Base-by-base conservation (phyloP, 1,140 invertebrate genomes). In the Drosophila erecta region DNA sequence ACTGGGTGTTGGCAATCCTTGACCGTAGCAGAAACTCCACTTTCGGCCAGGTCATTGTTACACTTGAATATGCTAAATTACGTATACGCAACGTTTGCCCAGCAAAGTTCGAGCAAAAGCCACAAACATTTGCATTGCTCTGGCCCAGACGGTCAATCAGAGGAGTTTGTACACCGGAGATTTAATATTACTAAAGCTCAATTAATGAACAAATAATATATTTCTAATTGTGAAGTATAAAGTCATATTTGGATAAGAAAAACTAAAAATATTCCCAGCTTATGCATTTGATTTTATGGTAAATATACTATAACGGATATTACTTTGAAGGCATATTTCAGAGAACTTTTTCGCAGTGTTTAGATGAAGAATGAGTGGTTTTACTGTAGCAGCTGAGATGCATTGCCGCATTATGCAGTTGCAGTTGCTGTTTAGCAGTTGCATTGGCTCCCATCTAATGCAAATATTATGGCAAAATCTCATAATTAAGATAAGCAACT, bases 401-500 rank as follows among this genome's bases (percentile, higher is more conserved):
- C 38, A 50, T 44, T 47, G 22, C 54, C 59, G 46, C 54, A 75
- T 78, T 71, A 66, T 78, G 71, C 66, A 73, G 57, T 59, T 49
- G 46, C 73, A 69, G 59, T 75, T 51, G 35, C 55, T 67, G 62
- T 61, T 73, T 69, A 72, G 47, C 46, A 58, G 54, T 71, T 57
- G 58, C 70, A 58, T 46, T 58, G 71, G 54, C 53, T 66, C 47
- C 40, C 70, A 60, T 74, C 76, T 64, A 70, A 84, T 72, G 67
- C 64, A 79, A 87, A 87, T 89, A 83, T 87, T 83, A 79, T 87
- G 79, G 49, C 60, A 84, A 80, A 77, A 89, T 84, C 79, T 80
- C 70, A 89, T 89, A 89, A 89, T 89, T 89, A 80, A 89, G 84
- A 89, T 80, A 77, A 89, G 67, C 84, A 90, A 64, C 55, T 61